Percentiles rank a stretch among this genome's conserved stretches.
Conservation (phyloP, 2,888 invertebrate genomes). For the Pollenia griseotomentosa region DNA sequence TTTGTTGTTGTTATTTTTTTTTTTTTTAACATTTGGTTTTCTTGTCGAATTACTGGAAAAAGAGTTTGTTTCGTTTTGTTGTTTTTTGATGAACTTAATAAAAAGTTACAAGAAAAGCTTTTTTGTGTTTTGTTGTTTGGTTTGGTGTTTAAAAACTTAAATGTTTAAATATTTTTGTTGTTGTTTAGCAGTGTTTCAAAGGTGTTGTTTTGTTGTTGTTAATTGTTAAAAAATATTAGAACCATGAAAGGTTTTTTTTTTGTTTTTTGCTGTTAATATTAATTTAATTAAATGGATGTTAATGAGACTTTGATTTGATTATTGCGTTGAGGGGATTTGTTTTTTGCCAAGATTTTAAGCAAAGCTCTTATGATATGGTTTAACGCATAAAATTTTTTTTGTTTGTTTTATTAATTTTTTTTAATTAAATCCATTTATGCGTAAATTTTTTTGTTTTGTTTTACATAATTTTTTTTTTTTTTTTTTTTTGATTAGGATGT, state of each 20-base stretch:
- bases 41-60: conserved; percentile 51
- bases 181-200: conserved; percentile 67
- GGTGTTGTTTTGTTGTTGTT: conserved; percentile 57
- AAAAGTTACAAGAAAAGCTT: conserved; percentile 66
- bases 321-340: conserved; percentile 43
- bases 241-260: conserved; percentile 48
- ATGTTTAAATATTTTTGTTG: conserved; percentile 60
- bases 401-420: conserved; percentile 30
- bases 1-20: conserved; percentile 39
- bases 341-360: conserved; percentile 75
- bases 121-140: conserved; percentile 44
- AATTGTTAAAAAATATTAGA: conserved; percentile 56
- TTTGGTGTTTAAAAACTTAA: conserved; percentile 67
- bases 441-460: conserved; percentile 38
- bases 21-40: conserved; percentile 40
- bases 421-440: conserved; percentile 60
- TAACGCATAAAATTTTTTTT: conserved; percentile 56
- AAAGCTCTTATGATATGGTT: conserved; percentile 81
- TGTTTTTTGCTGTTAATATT: conserved; percentile 6
- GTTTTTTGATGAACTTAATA: conserved; percentile 62
- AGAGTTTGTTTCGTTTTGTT: conserved; percentile 23
- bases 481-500: conserved; percentile 37
- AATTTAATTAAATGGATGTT: neutral
- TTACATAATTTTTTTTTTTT: conserved; percentile 8
- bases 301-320: conserved; percentile 56